Conservation (phyloP, 1,140 invertebrate species). For the Delia radicum region DNA sequence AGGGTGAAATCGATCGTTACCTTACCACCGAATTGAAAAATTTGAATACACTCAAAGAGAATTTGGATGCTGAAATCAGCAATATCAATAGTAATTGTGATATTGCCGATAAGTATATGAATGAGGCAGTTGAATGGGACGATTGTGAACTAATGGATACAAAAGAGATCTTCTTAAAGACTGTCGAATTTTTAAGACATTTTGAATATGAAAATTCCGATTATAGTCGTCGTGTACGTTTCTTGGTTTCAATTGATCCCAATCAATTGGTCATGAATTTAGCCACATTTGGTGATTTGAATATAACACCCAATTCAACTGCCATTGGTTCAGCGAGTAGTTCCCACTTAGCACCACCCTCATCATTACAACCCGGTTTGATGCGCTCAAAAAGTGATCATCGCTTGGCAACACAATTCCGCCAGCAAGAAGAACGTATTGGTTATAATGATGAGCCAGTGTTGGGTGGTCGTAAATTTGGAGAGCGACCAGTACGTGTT, state of each 20-base stretch:
- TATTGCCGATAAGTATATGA: slow-evolving; percentile 91
- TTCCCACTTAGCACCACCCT: slow-evolving; percentile 63
- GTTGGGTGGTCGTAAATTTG: slow-evolving; percentile 71
- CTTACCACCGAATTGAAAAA: slow-evolving; percentile 79
- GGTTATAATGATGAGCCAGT: slow-evolving; percentile 64
- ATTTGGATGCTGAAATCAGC: slow-evolving; percentile 86
- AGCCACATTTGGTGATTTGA: slow-evolving; percentile 83
- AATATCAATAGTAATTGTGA: slow-evolving; percentile 96
- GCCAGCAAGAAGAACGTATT: slow-evolving; percentile 77
- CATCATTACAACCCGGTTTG: slow-evolving; percentile 66
- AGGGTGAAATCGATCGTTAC: slow-evolving; percentile 87
- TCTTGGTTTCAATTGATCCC: slow-evolving; percentile 84
- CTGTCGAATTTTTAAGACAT: slow-evolving; percentile 89
- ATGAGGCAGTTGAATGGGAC: slow-evolving; percentile 82
- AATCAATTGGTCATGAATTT: slow-evolving; percentile 85
- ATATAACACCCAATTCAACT: slow-evolving; percentile 65
- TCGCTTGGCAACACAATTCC: slow-evolving; percentile 82
- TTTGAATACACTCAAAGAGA: slow-evolving; percentile 84
- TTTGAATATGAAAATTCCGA: slow-evolving; percentile 91
- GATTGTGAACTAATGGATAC: slow-evolving; percentile 88
- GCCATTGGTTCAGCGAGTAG: slow-evolving; percentile 54
- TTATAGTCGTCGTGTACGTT: slow-evolving; percentile 80
- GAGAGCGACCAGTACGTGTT: slow-evolving; percentile 63
- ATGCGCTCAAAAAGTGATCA: slow-evolving; percentile 94
- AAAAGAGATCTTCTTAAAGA: slow-evolving; percentile 92